Evolutionary conservation across 1,140 invertebrate genomes (phyloP).

Genomic region (Theocolax elegans): DNA sequence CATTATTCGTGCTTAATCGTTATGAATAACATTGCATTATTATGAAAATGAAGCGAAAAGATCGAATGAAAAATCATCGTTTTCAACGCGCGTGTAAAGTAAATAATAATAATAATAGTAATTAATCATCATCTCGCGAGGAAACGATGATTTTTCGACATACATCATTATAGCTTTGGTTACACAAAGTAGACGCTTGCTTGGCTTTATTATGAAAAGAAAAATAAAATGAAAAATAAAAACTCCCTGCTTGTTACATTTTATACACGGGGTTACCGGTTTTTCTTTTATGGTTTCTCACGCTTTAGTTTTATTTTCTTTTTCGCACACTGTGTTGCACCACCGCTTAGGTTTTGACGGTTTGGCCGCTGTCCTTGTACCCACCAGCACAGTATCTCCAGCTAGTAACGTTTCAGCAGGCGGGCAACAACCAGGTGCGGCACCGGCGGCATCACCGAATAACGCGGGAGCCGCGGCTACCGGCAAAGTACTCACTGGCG

Average conservation of each 20-base stretch:
- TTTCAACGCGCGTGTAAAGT: too few species aligned
- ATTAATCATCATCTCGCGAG: too few species aligned
- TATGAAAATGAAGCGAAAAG: too few species aligned
- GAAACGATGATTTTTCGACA: too few species aligned
- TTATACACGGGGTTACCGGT: too few species aligned
- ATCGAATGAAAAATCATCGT: too few species aligned
- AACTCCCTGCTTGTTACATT: too few species aligned
- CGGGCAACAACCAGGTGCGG: constrained; percentile 63
- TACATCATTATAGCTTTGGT: too few species aligned
- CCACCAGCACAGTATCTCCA: constrained; percentile 61
- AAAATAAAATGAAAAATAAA: too few species aligned
- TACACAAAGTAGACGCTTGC: too few species aligned
- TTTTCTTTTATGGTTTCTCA: not conserved
- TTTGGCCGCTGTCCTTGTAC: constrained; percentile 78
- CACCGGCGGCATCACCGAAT: constrained; percentile 18
- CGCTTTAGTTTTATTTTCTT: constrained; percentile 12
- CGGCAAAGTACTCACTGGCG: constrained; percentile 86
- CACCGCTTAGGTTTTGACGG: constrained; percentile 74
- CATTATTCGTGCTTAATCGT: not conserved
- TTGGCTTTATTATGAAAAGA: constrained; percentile 12
- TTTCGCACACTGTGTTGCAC: constrained; percentile 7
- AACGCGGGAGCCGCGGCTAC: constrained; percentile 52
- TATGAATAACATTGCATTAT: too few species aligned
- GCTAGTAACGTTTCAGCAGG: constrained; percentile 58
- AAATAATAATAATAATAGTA: too few species aligned